These are phyloP conservation scores for Philopotamus ludificatus DNA, from an alignment of 1,140 invertebrate genomes.

Conservation along the genomic window DNA sequence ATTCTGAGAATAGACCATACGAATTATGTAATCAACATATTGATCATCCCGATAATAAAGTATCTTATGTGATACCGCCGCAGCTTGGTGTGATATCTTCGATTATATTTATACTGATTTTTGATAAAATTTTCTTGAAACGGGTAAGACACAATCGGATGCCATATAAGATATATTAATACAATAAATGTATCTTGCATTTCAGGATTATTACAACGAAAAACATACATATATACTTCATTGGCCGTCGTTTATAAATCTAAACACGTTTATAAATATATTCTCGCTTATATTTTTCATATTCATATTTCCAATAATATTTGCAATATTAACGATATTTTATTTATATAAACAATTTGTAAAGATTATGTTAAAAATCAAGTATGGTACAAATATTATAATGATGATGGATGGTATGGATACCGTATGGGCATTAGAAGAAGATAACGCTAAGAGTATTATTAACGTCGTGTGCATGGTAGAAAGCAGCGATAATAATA, in stretches of 20 bases:
- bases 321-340: slow-evolving; percentile 42
- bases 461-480: slow-evolving; percentile 54
- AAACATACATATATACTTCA: slow-evolving; percentile 31
- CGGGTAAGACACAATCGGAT: slow-evolving; percentile 16
- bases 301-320: slow-evolving; percentile 43
- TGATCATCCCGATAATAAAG: background rate
- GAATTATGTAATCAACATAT: too few relatives aligned
- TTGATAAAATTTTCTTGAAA: slow-evolving; percentile 22
- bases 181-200: slow-evolving; percentile 1
- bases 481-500: slow-evolving; percentile 43
- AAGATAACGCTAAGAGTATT: slow-evolving; percentile 47
- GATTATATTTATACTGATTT: slow-evolving; percentile 20
- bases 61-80: slow-evolving; percentile 1
- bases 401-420: slow-evolving; percentile 55
- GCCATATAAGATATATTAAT: background rate
- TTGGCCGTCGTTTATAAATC: slow-evolving; percentile 33
- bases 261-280: slow-evolving; percentile 38
- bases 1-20: slow-evolving; percentile 15
- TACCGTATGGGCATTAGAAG: slow-evolving; percentile 56
- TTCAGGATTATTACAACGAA: slow-evolving; percentile 26
- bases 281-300: slow-evolving; percentile 43
- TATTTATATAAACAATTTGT: slow-evolving; percentile 44
- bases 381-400: slow-evolving; percentile 47
- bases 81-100: slow-evolving; percentile 25
- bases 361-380: slow-evolving; percentile 37